Percentiles rank a stretch among this genome's conserved stretches.
Evolutionary conservation across 1,140 invertebrate genomes (phyloP).

Genomic region (Rhyzopertha dominica): DNA sequence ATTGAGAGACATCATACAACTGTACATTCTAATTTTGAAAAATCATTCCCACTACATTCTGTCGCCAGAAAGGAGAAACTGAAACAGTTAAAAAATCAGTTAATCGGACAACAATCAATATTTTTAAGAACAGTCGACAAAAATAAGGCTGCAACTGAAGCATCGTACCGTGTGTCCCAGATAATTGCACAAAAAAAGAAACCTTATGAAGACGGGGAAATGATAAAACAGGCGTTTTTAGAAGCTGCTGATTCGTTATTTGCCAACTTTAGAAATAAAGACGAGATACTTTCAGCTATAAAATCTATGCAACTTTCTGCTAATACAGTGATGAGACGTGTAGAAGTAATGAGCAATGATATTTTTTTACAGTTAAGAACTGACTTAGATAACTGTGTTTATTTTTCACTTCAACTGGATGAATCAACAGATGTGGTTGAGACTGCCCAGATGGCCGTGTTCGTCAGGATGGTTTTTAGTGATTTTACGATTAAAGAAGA

Average conservation of each 20-base stretch:
- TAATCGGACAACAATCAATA: too few relatives aligned
- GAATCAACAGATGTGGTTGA: constrained; percentile 21
- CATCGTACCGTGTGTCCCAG: constrained; percentile 16
- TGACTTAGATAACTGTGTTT: constrained; percentile 23
- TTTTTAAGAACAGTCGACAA: too few relatives aligned
- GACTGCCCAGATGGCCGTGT: constrained; percentile 29
- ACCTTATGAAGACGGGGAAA: constrained; percentile 29
- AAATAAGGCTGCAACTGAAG: constrained; percentile 16
- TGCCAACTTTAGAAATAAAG: constrained; percentile 22
- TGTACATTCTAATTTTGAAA: too few relatives aligned
- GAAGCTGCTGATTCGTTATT: constrained; percentile 23
- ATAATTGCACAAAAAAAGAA: constrained; percentile 16
- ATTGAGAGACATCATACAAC: too few relatives aligned
- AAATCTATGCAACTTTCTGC: constrained; percentile 13
- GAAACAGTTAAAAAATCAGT: too few relatives aligned
- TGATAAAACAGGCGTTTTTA: constrained; percentile 26
- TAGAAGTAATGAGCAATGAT: constrained; percentile 25
- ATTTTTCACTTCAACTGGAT: constrained; percentile 34
- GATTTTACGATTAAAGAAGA: constrained; percentile 39
- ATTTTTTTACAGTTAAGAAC: constrained; percentile 24
- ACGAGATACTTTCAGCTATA: constrained; percentile 14
- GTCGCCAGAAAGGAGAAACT: too few relatives aligned
- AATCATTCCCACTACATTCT: too few relatives aligned
- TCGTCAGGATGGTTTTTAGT: constrained; percentile 35
- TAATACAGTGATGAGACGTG: constrained; percentile 25